A percentile compares a stretch with the other conserved stretches of the same genome.
Evolutionary conservation across 2,888 invertebrate genomes (phyloP).

Genomic region (Formica aserva): DNA sequence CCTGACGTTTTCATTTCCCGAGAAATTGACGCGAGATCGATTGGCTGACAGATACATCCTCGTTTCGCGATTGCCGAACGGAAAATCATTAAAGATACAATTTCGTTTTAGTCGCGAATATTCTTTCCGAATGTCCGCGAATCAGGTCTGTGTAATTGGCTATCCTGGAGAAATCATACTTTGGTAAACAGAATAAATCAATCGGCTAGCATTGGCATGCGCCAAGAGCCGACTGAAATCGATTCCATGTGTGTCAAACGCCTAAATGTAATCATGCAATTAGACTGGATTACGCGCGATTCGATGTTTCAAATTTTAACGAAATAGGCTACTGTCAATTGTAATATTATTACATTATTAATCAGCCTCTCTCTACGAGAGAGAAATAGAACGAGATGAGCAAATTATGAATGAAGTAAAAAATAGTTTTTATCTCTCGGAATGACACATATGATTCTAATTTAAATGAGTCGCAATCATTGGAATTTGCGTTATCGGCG

Average conservation of each 20-base stretch:
- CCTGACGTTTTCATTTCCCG: slow-evolving; percentile 46
- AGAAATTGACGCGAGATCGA: slow-evolving; percentile 39
- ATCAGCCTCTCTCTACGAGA: background rate
- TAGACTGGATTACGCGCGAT: slow-evolving; percentile 9
- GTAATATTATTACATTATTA: background rate
- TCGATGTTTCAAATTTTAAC: background rate
- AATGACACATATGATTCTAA: background rate
- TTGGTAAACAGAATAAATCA: slow-evolving; percentile 55
- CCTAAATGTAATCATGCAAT: slow-evolving; percentile 14
- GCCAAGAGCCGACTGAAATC: slow-evolving; percentile 37
- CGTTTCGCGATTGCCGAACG: slow-evolving; percentile 22
- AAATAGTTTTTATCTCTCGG: background rate
- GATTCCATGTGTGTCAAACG: slow-evolving; percentile 34
- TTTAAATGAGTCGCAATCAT: background rate
- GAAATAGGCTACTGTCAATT: background rate
- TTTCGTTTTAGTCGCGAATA: slow-evolving; percentile 23
- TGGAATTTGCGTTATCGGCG: background rate
- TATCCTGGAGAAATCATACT: slow-evolving; percentile 40
- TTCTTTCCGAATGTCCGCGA: slow-evolving; percentile 23
- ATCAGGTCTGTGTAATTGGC: slow-evolving; percentile 39
- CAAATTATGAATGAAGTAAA: background rate
- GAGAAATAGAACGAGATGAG: background rate
- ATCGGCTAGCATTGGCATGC: slow-evolving; percentile 25
- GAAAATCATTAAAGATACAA: slow-evolving; percentile 48
- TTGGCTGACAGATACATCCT: slow-evolving; percentile 20